Base-by-base conservation (phyloP, 2,888 invertebrate genomes). In the Leptinotarsa tumamoca region DNA sequence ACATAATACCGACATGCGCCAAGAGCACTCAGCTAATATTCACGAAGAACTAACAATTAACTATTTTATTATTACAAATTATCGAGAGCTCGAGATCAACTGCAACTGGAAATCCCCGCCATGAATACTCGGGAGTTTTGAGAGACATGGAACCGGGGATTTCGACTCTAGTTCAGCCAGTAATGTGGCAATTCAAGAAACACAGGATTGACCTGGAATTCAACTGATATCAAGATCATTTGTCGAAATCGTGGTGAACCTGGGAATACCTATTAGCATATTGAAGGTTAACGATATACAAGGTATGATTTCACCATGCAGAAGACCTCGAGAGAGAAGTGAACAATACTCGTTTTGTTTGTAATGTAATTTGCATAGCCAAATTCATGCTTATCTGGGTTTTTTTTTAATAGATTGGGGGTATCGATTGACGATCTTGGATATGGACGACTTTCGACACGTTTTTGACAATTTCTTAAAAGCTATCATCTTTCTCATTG, bases 181-280 rank as follows among this genome's bases (percentile, higher is more conserved):
- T 52, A 17, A 17, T 17, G 15, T 52, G 15, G 4, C 15, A 52
- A 17, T 52, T 52, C 52, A 15, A 52, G 52, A 1, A 52, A 52
- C 15, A 52, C n/a, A 52, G 17, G n/a, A 7, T 17, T 52, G 51
- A 52, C 51, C 51, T 52, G 52, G 52, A 52, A 52, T 52, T 51
- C 52, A 52, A 52, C 4, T 52, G n/a, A n/a, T 52, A 52, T 52
- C 52, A 52, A 52, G 52, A 52, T 52, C 52, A n/a, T n/a, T n/a
- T 43, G 43, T 43, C 43, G 43, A 2, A 52, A 52, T 52, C n/a
- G 52, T n/a, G 4, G 52, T 56, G 18, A 56, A n/a, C 21, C n/a
- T 56, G 56, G 56, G 56, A 56, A 56, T 56, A 56, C 56, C 56
- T 18, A 56, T 56, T 10, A 13, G 18, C 18, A 56, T 56, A 56